Conservation (phyloP, 2,113 vertebrate species). For the Notothenia coriiceps region DNA sequence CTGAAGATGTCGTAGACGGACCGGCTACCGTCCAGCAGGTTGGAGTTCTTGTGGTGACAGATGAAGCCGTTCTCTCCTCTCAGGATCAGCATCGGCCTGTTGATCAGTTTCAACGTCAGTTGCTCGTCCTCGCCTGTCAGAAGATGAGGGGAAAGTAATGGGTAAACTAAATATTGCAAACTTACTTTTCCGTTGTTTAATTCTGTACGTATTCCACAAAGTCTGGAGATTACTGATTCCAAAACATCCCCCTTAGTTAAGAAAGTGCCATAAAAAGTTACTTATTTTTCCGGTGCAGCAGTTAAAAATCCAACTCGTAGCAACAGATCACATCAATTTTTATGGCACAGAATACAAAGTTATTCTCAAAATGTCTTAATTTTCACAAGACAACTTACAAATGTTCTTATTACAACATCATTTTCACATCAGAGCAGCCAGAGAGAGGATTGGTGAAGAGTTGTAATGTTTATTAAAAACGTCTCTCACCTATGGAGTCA, state of each 20-base stretch:
- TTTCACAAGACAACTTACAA: slow-evolving; percentile 97
- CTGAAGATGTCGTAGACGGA: slow-evolving; percentile 94
- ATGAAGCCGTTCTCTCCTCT: slow-evolving; percentile 94
- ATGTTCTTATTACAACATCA: slow-evolving; percentile 93
- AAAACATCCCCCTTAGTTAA: slow-evolving; percentile 88
- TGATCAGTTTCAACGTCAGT: slow-evolving; percentile 93
- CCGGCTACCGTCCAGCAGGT: slow-evolving; percentile 93
- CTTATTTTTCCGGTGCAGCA: slow-evolving; percentile 84
- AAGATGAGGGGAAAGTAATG: neutral
- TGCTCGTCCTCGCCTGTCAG: slow-evolving; percentile 90
- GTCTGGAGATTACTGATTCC: slow-evolving; percentile 92
- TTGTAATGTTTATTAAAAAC: neutral
- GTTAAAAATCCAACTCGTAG: slow-evolving; percentile 92
- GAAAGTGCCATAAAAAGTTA: slow-evolving; percentile 90
- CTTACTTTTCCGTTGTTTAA: slow-evolving; percentile 85
- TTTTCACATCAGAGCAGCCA: slow-evolving; percentile 68
- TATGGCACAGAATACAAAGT: slow-evolving; percentile 97
- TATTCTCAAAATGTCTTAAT: slow-evolving; percentile 85
- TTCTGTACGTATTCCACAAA: slow-evolving; percentile 98
- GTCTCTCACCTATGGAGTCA: slow-evolving; percentile 87
- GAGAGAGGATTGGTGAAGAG: neutral
- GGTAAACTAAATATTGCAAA: slow-evolving; percentile 84
- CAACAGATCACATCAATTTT: slow-evolving; percentile 90
- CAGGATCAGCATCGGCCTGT: slow-evolving; percentile 94
- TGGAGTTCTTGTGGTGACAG: slow-evolving; percentile 93